Base-by-base conservation (phyloP, 2,888 invertebrate genomes). In the Acleris cristana region DNA sequence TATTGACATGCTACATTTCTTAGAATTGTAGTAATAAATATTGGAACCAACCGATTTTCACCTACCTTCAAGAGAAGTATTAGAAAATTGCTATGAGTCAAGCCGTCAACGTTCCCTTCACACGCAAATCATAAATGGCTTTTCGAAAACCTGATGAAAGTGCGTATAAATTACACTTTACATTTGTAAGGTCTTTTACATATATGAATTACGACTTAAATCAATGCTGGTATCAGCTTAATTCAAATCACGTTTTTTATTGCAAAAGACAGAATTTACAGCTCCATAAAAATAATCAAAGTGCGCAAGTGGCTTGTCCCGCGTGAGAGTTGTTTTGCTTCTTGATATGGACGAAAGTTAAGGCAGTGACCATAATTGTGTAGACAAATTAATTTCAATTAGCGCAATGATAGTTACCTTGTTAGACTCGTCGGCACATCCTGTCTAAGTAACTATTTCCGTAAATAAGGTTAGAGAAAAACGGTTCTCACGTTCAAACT, bases 401-500 rank as follows among this genome's bases (percentile, higher is more conserved):
- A 63, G 21, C 34, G 54, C 63, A 67, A 62, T 54, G 67, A 49
- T 49, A 63, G 59, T 60, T 58, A 57, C 34, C 49, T 63, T 48
- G 58, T 58, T 54, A 63, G 63, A 67, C 67, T 58, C 44, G 62
- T 58, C 53, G 34, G 48, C 21, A 58, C 58, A 63, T 67, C 67
- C 67, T 67, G 62, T 18, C 51, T 34, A 19, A 51, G 48, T 59
- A 14, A 45, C 51, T 21, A 14, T 53, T 67, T 67, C 52, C 57
- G 67, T 34, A 48, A 60, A 65, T 19, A 51, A 19, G 53, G 59
- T 67, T 16, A 21, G 56, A 18, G 10, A 53, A 44, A 67, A 67
- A 62, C 40, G 63, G 34, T 66, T 53, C 66, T 52, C 66, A 66
- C 66, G 59, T 58, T 40, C 34, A 14, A 63, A 70, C 69, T 70